A percentile compares a stretch with the other conserved stretches of the same genome.
Evolutionary conservation across 30 jellyfish, hydroid and myxozoan genomes (phyloP).

Genomic region (Sanderia malayensis): DNA sequence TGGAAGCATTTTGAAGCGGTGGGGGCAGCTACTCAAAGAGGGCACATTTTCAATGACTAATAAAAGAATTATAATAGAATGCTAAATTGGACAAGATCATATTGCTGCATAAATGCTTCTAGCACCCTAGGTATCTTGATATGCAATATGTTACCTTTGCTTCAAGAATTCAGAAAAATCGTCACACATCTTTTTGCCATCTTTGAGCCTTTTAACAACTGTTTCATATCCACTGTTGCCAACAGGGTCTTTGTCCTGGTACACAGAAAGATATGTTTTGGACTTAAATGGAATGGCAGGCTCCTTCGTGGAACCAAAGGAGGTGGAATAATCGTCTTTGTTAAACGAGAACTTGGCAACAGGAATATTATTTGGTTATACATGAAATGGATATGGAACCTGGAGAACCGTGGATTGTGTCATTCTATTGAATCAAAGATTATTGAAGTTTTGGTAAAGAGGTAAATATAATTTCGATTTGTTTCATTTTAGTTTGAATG

Average conservation of each 20-base stretch:
- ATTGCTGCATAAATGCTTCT: too few relatives aligned
- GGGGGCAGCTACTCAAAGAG: too few relatives aligned
- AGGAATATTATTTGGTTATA: too few relatives aligned
- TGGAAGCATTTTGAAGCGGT: too few relatives aligned
- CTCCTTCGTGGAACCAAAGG: too few relatives aligned
- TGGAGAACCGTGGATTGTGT: not conserved
- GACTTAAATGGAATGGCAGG: not conserved
- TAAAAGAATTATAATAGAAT: too few relatives aligned
- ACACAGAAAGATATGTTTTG: not conserved
- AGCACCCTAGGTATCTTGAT: too few relatives aligned
- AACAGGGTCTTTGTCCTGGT: conserved; percentile 74
- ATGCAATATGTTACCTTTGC: conserved; percentile 64
- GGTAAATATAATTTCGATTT: too few relatives aligned
- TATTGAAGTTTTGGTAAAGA: too few relatives aligned
- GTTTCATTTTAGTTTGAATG: too few relatives aligned
- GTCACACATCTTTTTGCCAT: conserved; percentile 81
- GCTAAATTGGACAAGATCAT: too few relatives aligned
- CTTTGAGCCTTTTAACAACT: conserved; percentile 58
- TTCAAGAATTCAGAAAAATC: conserved; percentile 53
- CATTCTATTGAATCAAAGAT: not conserved
- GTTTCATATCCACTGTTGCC: conserved; percentile 78
- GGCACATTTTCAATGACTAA: too few relatives aligned
- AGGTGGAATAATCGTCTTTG: not conserved
- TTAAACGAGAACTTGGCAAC: not conserved
- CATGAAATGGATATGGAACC: not conserved